A percentile compares a stretch with the other conserved stretches of the same genome.
These are phyloP conservation scores for Dermolepida albohirtum DNA, from an alignment of 2,888 invertebrate species.

Conservation along the genomic window DNA sequence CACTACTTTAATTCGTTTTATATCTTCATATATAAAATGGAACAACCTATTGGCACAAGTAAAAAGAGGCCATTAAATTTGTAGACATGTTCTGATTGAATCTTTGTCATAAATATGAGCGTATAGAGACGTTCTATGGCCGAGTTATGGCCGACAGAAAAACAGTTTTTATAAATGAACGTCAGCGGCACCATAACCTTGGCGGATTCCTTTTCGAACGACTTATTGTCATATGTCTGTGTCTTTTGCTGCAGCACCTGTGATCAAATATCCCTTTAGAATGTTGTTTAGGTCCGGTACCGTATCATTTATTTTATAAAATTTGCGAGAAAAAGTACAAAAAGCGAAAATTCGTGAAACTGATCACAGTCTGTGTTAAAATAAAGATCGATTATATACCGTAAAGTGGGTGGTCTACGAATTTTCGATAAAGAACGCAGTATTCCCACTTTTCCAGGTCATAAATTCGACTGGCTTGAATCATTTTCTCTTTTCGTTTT, in stretches of 20 bases:
- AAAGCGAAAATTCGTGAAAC: slow-evolving; percentile 35
- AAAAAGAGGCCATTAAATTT: slow-evolving; percentile 41
- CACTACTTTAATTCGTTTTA: slow-evolving; percentile 29
- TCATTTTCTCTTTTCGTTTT: slow-evolving; percentile 21
- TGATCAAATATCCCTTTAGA: slow-evolving; percentile 29
- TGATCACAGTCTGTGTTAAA: slow-evolving; percentile 45
- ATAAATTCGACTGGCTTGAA: slow-evolving; percentile 20
- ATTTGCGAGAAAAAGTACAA: slow-evolving; percentile 7
- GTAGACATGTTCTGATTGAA: slow-evolving; percentile 51
- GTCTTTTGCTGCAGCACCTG: slow-evolving; percentile 27
- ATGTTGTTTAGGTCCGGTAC: slow-evolving; percentile 7
- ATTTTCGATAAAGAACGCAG: slow-evolving; percentile 35
- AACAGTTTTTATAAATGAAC: slow-evolving; percentile 40
- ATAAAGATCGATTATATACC: slow-evolving; percentile 41
- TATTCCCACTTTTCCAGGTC: slow-evolving; percentile 26
- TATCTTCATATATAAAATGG: slow-evolving; percentile 25
- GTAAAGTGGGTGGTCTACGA: slow-evolving; percentile 49
- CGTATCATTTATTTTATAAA: slow-evolving; percentile 10
- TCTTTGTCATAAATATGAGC: slow-evolving; percentile 55
- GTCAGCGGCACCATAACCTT: slow-evolving; percentile 38
- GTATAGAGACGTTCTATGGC: slow-evolving; percentile 54
- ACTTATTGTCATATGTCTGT: slow-evolving; percentile 40
- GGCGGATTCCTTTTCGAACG: slow-evolving; percentile 39
- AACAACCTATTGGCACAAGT: slow-evolving; percentile 18
- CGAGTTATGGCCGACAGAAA: slow-evolving; percentile 49